Percentiles rank a stretch among this genome's conserved stretches.
Evolutionary conservation across 2,797 vertebrate genomes (phyloP).

Genomic region (Melanotaenia trifasciata): DNA sequence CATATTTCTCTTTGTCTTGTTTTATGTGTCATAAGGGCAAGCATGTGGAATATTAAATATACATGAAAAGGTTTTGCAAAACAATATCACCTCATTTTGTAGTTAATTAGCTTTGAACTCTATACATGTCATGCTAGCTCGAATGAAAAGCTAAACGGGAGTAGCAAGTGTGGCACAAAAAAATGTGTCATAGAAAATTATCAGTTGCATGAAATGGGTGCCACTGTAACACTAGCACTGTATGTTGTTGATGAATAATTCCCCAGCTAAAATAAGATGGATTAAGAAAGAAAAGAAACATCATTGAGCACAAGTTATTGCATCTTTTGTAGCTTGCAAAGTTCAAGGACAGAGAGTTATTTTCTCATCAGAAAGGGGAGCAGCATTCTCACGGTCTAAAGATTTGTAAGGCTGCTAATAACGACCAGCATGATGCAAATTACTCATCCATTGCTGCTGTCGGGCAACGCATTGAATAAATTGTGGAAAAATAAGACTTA

Average conservation of each 20-base stretch:
- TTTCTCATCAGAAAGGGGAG: constrained; percentile 26
- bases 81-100: neutral
- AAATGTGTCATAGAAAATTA: constrained; percentile 2
- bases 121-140: neutral
- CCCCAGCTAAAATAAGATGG: neutral
- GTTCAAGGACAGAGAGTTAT: constrained; percentile 21
- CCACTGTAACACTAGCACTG: neutral
- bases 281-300: constrained; percentile 11
- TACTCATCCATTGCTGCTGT: constrained; percentile 58
- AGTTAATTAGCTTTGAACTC: neutral
- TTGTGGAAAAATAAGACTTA: constrained; percentile 38
- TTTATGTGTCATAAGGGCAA: neutral
- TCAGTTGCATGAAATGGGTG: constrained; percentile 1
- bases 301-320: constrained; percentile 9
- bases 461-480: constrained; percentile 47
- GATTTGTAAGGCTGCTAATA: constrained; percentile 56
- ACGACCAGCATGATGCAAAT: constrained; percentile 72
- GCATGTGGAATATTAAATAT: neutral
- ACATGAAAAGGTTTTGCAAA: neutral
- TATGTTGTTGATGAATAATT: constrained; percentile 26
- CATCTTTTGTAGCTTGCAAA: constrained; percentile 6
- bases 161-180: neutral
- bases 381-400: constrained; percentile 45
- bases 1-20: neutral
- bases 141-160: constrained; percentile 9